Base-by-base conservation (phyloP, 2,797 vertebrate species). In the Cephalopachus bancanus region DNA sequence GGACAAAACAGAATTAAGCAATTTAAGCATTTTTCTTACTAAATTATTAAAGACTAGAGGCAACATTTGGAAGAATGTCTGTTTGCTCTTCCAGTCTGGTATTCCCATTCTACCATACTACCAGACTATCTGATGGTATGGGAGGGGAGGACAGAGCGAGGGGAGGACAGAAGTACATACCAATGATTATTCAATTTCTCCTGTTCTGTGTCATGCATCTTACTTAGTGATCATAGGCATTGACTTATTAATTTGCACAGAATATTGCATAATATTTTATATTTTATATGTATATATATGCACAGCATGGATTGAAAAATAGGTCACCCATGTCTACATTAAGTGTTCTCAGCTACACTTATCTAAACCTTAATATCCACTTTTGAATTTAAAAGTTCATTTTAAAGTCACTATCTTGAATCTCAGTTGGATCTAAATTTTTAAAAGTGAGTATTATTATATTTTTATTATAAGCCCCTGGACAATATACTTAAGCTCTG, bases 321-420 rank as follows among this genome's bases (percentile, higher is more conserved):
- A 83, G 10, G 26, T 81, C 15, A 64, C 60, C 49, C 20, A 14
- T 24, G 60, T n/a, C 33, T 24, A 86, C 12, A 64, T n/a, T 22
- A 44, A 71, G 7, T 74, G 9, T 81, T 0, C 17, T 26, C 1
- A 89, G 17, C 5, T 57, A 2, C 1, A 37, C 26, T 51, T 86
- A 6, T 53, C 84, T 33, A 95, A 83, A 72, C 75, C 10, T 69
- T 91, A 78, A 57, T 83, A 95, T 89, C 10, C 60, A 94, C 67
- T 49, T 79, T 83, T 71, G 26, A 89, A 16, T 91, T 92, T 84
- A 76, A 90, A 95, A 93, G 15, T 74, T 89, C n/a, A 89, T 93
- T 93, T 86, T 65, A 55, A 94, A 92, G 71, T 95, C 57, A 90
- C 81, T 96, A 78, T 79, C 49, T 91, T 89, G 33, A 95, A 93